Conservation (phyloP, 2,113 vertebrate species). For the Bufo bufo region DNA sequence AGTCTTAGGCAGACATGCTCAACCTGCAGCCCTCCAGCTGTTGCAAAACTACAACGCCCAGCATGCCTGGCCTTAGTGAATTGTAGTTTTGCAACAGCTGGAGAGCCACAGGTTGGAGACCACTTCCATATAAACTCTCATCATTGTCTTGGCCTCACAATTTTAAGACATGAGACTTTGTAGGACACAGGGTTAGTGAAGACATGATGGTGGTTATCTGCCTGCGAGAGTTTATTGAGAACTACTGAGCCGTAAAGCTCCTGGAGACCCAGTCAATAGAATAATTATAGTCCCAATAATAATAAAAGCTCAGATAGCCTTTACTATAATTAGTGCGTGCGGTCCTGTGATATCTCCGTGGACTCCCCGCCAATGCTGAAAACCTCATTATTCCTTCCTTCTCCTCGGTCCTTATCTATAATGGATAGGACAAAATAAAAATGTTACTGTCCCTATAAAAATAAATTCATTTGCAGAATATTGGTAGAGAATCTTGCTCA, state of each 20-base stretch:
- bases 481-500: background rate
- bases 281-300: background rate
- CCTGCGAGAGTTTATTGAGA: background rate
- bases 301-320: background rate
- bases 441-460: background rate
- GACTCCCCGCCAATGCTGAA: background rate
- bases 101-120: too few species aligned
- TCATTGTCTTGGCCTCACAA: too few species aligned
- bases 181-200: background rate
- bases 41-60: too few species aligned
- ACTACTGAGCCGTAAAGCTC: background rate
- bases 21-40: too few species aligned
- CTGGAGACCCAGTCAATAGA: background rate
- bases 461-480: background rate
- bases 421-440: background rate
- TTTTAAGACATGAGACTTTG: too few species aligned
- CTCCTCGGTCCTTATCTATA: background rate
- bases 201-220: background rate
- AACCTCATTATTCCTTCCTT: conserved; percentile 3
- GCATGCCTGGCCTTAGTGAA: too few species aligned
- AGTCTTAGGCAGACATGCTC: too few species aligned
- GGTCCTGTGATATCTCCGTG: background rate
- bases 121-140: too few species aligned
- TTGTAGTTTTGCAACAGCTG: too few species aligned
- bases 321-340: background rate